These are phyloP conservation scores for Sandelia bainsii DNA, from an alignment of 2,797 vertebrate genomes.

Conservation along the genomic window DNA sequence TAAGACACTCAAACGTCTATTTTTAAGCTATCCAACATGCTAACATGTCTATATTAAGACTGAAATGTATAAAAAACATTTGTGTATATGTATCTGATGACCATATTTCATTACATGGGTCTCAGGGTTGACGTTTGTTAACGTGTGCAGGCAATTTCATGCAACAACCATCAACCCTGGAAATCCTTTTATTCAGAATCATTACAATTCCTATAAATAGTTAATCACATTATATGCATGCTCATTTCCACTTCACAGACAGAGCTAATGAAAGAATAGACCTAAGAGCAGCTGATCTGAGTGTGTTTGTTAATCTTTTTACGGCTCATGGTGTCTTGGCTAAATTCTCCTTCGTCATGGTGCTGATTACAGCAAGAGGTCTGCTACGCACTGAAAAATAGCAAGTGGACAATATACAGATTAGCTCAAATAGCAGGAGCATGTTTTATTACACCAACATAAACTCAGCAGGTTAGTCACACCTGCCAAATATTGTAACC, in stretches of 20 bases:
- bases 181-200: slow-evolving; percentile 41
- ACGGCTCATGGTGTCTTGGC: slow-evolving; percentile 12
- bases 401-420: slow-evolving; percentile 25
- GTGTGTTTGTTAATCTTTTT: slow-evolving; percentile 49
- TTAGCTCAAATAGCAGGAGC: slow-evolving; percentile 29
- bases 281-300: slow-evolving; percentile 20
- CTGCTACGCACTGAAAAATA: slow-evolving; percentile 10
- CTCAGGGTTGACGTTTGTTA: slow-evolving; percentile 15
- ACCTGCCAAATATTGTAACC: slow-evolving; percentile 29
- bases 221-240: slow-evolving; percentile 30
- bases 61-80: neutral
- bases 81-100: slow-evolving; percentile 5
- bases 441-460: slow-evolving; percentile 36
- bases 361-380: slow-evolving; percentile 31
- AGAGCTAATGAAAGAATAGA: slow-evolving; percentile 45
- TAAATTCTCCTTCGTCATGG: slow-evolving; percentile 21
- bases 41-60: neutral
- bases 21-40: neutral
- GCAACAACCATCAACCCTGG: neutral
- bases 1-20: neutral
- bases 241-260: slow-evolving; percentile 42
- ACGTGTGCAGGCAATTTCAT: slow-evolving; percentile 11
- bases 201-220: slow-evolving; percentile 40
- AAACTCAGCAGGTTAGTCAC: slow-evolving; percentile 18
- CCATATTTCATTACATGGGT: neutral